Evolutionary conservation across 2,113 vertebrate genomes (phyloP), one percentile per base, ranked within the genome.

Genomic region (Petrocephalus zakoni): DNA sequence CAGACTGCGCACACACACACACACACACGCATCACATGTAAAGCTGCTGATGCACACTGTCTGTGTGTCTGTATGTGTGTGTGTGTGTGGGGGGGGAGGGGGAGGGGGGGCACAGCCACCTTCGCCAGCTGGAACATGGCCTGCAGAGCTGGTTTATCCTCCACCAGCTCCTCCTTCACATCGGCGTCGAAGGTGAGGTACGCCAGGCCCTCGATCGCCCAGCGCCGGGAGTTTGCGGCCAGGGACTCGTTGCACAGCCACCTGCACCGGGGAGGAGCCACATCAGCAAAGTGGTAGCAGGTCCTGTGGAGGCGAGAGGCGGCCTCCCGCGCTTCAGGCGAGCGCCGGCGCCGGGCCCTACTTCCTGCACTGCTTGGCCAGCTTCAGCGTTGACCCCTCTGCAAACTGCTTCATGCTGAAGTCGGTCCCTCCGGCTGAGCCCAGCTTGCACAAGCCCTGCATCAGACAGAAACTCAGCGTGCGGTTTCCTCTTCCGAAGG

Each of bases 401-500:
- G 98, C 98, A 95, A 99, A 99, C 94, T 99, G 98, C 94, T 99
- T 99, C 98, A 99, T 98, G 96, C 98, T 99, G 90, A 98, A 99
- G 93, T 99, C 98, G 0, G 98, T 99, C 81, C 98, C 98, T 25
- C 98, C 98, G 0, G 98, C 98, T 0, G 98, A 99, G 21, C 98
- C 98, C 53, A 99, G 96, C 91, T 99, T 99, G 92, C 98, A 99
- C 93, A 99, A 95, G 10, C 98, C 98, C 98, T 99, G 93, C 2
- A 85, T 47, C 86, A 91, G 87, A 64, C 25, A 95, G 10, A 98
- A 1, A 49, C 86, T 91, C 88, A 91, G 17, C 0, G 21, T n/a
- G 19, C 4, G 11, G n/a, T 11, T 51, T 22, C 22, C 49, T 49
- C 47, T 82, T 37, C 29, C n/a, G 15, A 51, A 85, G 84, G 51